Evolutionary conservation across 2,888 invertebrate genomes (phyloP).

Genomic region (Lasiommata megera): DNA sequence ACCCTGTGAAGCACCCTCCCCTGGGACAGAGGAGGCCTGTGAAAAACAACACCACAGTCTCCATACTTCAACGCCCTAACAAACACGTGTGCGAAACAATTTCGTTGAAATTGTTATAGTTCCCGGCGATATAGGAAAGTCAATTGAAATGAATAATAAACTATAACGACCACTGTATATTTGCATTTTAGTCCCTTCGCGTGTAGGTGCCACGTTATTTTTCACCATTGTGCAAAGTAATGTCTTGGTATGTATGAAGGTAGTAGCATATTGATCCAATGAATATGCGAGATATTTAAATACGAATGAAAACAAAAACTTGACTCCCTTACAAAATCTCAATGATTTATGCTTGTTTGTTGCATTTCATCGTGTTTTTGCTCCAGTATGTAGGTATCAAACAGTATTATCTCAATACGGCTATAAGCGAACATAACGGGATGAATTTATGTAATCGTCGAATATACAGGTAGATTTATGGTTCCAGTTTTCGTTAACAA

Average conservation of each 20-base stretch:
- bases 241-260: not conserved
- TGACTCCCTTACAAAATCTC: not conserved
- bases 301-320: not conserved
- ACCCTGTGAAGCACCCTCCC: too few species aligned
- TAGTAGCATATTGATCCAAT: too few species aligned
- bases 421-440: not conserved
- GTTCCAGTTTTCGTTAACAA: not conserved
- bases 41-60: too few species aligned
- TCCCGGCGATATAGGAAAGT: not conserved
- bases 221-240: not conserved
- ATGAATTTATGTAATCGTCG: not conserved
- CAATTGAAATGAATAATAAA: conserved; percentile 2
- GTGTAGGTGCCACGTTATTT: not conserved
- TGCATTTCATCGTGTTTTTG: not conserved
- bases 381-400: not conserved
- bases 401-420: not conserved
- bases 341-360: conserved; percentile 1
- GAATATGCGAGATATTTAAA: not conserved
- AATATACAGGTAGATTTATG: not conserved
- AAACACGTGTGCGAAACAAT: not conserved
- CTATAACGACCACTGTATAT: conserved; percentile 3
- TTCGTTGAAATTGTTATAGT: not conserved
- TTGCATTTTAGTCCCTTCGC: conserved; percentile 4
- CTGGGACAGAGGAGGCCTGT: too few species aligned
- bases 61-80: not conserved